A percentile compares a stretch with the other conserved stretches of the same genome.
These are phyloP conservation scores for Stercorarius parasiticus DNA, from an alignment of 2,113 vertebrate species.

Conservation along the genomic window DNA sequence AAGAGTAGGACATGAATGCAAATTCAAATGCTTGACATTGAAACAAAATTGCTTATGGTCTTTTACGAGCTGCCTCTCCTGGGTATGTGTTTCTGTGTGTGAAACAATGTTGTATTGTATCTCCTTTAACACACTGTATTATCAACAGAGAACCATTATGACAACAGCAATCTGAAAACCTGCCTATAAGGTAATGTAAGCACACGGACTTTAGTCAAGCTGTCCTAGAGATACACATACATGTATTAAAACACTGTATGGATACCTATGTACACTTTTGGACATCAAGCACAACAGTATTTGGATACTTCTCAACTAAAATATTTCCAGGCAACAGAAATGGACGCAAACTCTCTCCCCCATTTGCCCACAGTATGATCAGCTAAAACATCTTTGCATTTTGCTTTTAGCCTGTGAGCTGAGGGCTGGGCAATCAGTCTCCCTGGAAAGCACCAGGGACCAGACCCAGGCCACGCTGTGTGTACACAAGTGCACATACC, in stretches of 20 bases:
- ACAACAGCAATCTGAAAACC: background rate
- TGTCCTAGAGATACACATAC: background rate
- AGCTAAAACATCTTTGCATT: background rate
- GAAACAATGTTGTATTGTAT: background rate
- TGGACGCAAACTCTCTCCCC: background rate
- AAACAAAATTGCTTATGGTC: background rate
- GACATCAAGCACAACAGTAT: background rate
- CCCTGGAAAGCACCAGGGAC: background rate
- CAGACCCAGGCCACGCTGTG: background rate
- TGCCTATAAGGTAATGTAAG: background rate
- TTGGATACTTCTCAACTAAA: background rate
- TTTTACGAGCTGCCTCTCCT: background rate
- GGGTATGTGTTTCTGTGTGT: background rate
- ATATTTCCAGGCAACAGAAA: background rate
- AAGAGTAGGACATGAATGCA: background rate
- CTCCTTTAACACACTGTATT: background rate
- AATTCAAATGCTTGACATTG: background rate
- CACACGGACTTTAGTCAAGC: background rate
- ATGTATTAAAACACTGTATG: background rate
- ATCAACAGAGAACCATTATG: background rate
- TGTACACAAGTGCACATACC: background rate
- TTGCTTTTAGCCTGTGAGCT: background rate
- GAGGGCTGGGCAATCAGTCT: fast-evolving
- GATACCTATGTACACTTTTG: fast-evolving
- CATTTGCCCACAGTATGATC: background rate